Base-by-base conservation (phyloP, 2,797 vertebrate genomes). In the Bradypus variegatus region DNA sequence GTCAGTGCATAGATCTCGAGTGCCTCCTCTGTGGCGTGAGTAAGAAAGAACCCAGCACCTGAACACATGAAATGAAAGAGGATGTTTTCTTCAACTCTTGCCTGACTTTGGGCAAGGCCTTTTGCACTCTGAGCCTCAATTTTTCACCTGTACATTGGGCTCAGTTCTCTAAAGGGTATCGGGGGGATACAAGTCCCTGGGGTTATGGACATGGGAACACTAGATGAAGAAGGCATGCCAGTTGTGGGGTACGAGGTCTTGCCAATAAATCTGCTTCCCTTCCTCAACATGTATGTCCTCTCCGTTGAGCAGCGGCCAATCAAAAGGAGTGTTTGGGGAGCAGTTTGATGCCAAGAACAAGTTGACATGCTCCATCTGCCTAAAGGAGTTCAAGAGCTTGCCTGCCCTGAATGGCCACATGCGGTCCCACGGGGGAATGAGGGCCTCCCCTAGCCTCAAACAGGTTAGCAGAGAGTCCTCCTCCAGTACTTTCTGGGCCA, bases 321-420 rank as follows among this genome's bases (percentile, higher is more conserved):
- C 96, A 94, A 98, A 97, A 96, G 97, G 97, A 96, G 76, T 95
- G 18, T 97, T 97, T 94, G 96, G 93, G 86, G 98, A 98, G 80
- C 97, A 95, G 94, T 93, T 96, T 65, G 98, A 98, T 88, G 93
- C 7, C 91, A 98, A 97, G 97, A 98, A 86, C 95, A 98, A 98
- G 95, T 95, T 99, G 94, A 96, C 97, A 18, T 99, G 99, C 94
- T 96, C 97, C 64, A 96, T 99, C 96, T 99, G 99, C 97, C 97
- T 98, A 81, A 98, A 98, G 91, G 98, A 98, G 83, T 99, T 99
- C 96, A 98, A 98, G 97, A 99, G 98, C 95, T 97, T 99, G 64
- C 98, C 98, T 8, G 99, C 98, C 62, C 97, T 99, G n/a, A 99
- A 99, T 18, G 98, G 99, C 89, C 99, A 99, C 97, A 98, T 99